Base-by-base conservation (phyloP, 2,113 vertebrate genomes). In the Papio anubis region DNA sequence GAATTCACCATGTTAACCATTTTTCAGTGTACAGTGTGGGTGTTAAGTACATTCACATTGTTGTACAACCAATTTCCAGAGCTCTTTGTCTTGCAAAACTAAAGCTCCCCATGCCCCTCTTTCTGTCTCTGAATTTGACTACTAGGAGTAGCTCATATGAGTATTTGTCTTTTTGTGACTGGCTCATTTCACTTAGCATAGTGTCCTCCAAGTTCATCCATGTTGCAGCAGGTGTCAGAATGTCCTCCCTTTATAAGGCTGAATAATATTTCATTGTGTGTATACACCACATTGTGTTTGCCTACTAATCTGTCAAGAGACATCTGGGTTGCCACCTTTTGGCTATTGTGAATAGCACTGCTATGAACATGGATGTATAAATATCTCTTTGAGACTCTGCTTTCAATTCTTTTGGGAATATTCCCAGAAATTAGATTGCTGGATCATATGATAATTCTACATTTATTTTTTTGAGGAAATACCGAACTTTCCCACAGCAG, bases 401-500 rank as follows among this genome's bases (percentile, higher is more conserved):
- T 78, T 88, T 75, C 43, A 59, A 0, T 82, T 72, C 20, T 23
- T 48, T 16, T 5, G 38, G 25, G 6, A 48, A 9, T 55, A 35
- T 64, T 43, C 64, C 32, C 87, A 78, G 43, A 81, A 59, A 20
- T 70, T 52, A 35, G 72, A 21, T 38, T 66, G 35, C 61, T 80
- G 11, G 55, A 8, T 66, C 81, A 18, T 35, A 3, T 9, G 45
- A 30, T 59, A 73, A 13, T 64, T 64, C n/a, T 55, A 4, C 11
- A 9, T 75, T 52, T 68, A 48, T 80, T 21, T 93, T 95, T 86
- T 57, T 90, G 30, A 85, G 85, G 55, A 76, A 59, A 8, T 4
- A 25, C 64, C 84, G 45, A 43, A 72, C 43, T 70, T 32, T 40
- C 21, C 25, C 30, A 45, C 40, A 17, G 45, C 25, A 57, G 17